Base-by-base conservation (phyloP, 2,888 invertebrate species). In the Helicoverpa assulta region DNA sequence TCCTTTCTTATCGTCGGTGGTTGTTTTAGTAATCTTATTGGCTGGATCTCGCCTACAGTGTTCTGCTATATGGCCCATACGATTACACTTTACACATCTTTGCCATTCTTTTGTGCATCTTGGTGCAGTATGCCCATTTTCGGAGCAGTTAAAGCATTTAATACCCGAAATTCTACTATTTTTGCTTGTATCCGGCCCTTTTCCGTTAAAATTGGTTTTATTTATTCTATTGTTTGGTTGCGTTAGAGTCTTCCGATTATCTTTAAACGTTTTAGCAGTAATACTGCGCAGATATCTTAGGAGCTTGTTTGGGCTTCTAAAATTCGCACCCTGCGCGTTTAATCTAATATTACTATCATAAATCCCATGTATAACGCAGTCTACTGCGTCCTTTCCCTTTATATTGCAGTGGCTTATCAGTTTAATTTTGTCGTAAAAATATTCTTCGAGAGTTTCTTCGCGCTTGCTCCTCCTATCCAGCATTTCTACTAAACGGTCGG, bases 391-490 rank as follows among this genome's bases (percentile, higher is more conserved):
- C 29, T 29, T 21, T 8, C 51, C 51, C 18, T 5, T 51, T 7
- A 56, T 33, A n/a, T 16, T 16, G 56, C 56, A 56, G n/a, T n/a
- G 16, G n/a, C 37, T 56, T 12, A 56, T 37, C n/a, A 56, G 37
- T 18, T n/a, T 56, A 56, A 18, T 18, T 18, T 56, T 56, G n/a
- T 56, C 56, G 47, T 54, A 29, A 29, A 55, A 61, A 37, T 54
- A 54, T 26, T 54, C 54, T 12, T 26, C 54, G 6, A 54, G 8
- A 19, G 54, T 12, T 26, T 56, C 37, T 8, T 56, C 37, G n/a
- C 56, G 16, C 16, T 37, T 56, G 37, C 63, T 63, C 16, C 18
- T 63, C 26, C 63, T 43, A 29, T 18, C 16, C 4, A 56, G 56
- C 56, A 56, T 56, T 56, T 56, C 56, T 16, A 18, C 8, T 10